phyloP scores from a whole-genome alignment of 2,113 vertebrate species.

The Lethenteron reissneri region DNA sequence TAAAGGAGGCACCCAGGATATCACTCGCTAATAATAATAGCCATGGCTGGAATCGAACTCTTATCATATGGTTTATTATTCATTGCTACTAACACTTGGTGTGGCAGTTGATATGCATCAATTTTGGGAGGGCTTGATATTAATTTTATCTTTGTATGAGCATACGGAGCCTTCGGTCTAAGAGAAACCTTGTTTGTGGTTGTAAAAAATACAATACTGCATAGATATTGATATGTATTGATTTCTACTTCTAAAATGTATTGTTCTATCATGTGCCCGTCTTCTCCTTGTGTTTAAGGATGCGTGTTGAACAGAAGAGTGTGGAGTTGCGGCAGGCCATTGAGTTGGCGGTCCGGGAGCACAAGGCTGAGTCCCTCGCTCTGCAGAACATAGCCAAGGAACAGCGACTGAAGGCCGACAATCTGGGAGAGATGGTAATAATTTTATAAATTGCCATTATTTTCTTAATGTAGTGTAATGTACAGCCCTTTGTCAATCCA shows the following conservation, averaged over 20 bases:
- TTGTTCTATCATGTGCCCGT: not conserved
- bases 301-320: conserved; percentile 73
- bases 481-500: too few relatives aligned
- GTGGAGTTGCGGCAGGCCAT: conserved; percentile 82
- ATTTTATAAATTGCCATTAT: not conserved
- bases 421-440: conserved; percentile 75
- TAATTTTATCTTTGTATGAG: too few relatives aligned
- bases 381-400: conserved; percentile 93
- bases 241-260: not conserved
- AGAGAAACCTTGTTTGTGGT: too few relatives aligned
- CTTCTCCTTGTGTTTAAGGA: conserved; percentile 20
- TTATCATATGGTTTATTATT: too few relatives aligned
- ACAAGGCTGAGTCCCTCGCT: conserved; percentile 81
- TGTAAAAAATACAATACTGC: not conserved
- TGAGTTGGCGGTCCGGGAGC: conserved; percentile 82
- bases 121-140: too few relatives aligned
- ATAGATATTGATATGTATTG: not conserved
- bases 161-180: too few relatives aligned
- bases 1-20: too few relatives aligned
- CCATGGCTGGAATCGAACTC: too few relatives aligned
- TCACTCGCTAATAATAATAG: too few relatives aligned
- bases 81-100: too few relatives aligned
- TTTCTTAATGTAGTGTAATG: too few relatives aligned
- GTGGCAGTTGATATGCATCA: too few relatives aligned
- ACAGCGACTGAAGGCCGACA: conserved; percentile 89